phyloP scores from a whole-genome alignment of 2,113 vertebrate species.

The Rhinogobius similis region DNA sequence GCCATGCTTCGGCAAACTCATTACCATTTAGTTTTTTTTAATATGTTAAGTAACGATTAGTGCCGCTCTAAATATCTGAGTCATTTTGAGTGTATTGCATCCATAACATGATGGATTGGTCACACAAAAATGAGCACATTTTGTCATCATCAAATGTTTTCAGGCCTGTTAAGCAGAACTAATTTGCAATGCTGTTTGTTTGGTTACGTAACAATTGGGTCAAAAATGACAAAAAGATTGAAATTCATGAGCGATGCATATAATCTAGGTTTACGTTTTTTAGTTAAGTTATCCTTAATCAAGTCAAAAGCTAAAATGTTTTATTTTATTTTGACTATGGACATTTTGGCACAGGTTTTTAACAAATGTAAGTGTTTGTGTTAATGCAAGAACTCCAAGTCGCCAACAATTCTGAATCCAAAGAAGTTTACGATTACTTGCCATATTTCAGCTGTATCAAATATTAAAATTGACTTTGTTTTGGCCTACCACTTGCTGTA shows the following conservation, averaged over 20 bases:
- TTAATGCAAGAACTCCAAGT: no score
- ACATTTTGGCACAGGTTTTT: neutral
- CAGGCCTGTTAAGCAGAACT: slow-evolving; percentile 3
- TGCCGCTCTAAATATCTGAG: neutral
- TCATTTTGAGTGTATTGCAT: neutral
- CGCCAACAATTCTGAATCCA: neutral
- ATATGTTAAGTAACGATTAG: neutral
- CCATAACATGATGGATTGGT: neutral
- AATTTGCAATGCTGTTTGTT: neutral
- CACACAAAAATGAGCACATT: neutral
- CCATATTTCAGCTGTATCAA: neutral
- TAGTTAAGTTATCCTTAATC: no score
- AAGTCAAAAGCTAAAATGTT: no score
- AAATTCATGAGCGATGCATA: neutral
- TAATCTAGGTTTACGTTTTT: no score
- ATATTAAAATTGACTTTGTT: slow-evolving; percentile 1
- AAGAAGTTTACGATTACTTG: neutral
- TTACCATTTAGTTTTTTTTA: neutral
- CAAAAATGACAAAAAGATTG: neutral
- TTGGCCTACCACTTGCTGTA: slow-evolving; percentile 51
- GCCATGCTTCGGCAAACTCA: no score
- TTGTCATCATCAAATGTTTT: slow-evolving; percentile 3
- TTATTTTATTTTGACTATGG: no score
- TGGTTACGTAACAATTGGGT: neutral
- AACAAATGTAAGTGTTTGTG: no score